Conservation (phyloP, 2,797 vertebrate species). For the Acestrorhynchus altus region DNA sequence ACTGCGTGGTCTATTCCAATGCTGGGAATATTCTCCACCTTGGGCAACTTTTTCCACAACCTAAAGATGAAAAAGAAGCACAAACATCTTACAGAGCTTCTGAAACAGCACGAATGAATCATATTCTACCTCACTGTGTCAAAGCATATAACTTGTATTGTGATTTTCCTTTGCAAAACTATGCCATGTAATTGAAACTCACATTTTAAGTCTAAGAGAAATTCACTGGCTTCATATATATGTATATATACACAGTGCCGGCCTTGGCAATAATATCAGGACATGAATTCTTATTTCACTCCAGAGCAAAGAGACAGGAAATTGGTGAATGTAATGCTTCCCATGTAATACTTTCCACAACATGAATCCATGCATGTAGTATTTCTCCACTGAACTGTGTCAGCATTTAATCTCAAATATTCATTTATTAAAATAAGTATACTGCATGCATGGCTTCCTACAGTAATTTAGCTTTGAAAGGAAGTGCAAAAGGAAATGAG, state of each 20-base stretch:
- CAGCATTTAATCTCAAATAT: constrained; percentile 24
- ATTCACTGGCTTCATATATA: not conserved
- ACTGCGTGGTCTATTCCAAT: constrained; percentile 71
- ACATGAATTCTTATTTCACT: not conserved
- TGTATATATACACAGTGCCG: not conserved
- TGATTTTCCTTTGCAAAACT: not conserved
- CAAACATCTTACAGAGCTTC: not conserved
- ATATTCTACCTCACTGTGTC: not conserved
- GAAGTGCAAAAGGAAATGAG: constrained; percentile 10
- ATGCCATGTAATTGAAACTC: not conserved
- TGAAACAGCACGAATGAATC: constrained; percentile 1
- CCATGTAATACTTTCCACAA: constrained; percentile 1
- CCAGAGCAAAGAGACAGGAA: not conserved
- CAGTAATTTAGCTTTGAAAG: constrained; percentile 41
- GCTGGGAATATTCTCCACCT: constrained; percentile 77
- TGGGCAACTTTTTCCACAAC: constrained; percentile 83
- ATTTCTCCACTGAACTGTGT: constrained; percentile 18
- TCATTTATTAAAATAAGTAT: constrained; percentile 27
- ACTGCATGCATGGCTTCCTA: constrained; percentile 27
- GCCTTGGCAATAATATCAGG: not conserved
- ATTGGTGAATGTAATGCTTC: not conserved
- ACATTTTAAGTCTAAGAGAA: not conserved
- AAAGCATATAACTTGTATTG: not conserved
- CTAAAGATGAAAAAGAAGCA: constrained; percentile 68
- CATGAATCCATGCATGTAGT: not conserved